Evolutionary conservation across 2,888 invertebrate genomes (phyloP), one percentile per base, ranked within the genome.

Genomic region (Pegoplata infirma): DNA sequence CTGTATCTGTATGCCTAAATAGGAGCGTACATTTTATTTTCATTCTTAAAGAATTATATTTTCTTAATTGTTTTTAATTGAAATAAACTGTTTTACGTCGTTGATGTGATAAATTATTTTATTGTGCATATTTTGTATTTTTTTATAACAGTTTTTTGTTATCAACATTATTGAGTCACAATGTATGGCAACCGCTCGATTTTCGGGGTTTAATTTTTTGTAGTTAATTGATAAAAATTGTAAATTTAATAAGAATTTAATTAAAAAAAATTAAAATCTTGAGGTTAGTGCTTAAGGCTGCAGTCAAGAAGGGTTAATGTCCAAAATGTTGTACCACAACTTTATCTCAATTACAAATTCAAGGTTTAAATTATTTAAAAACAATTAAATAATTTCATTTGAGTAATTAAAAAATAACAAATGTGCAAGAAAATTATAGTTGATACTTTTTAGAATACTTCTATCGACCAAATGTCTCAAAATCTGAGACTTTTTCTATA

Each of bases 41-140:
- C 12, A 12, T 46, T 74, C 67, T 81, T 59, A n/a, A 71, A 69
- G 44, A 72, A 72, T 69, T 77, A 76, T 80, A 67, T 66, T 44
- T 84, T 82, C 84, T 86, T 86, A 84, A 87, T 87, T 87, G 88
- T 78, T 83, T 84, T 87, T 86, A 87, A 87, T 87, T 87, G 86
- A 87, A 86, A 87, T 86, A 85, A 86, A 87, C 86, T 85, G 82
- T 76, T 81, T 82, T 74, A 66, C 55, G 59, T 40, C 32, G 72
- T 67, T 77, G 69, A 78, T 74, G 78, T 66, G 78, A 78, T 78
- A 78, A 73, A 68, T 68, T 64, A 10, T 61, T 40, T 44, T 47
- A 53, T 36, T 51, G 14, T 14, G 17, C 5, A 14, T n/a, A n/a
- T 19, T 53, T 53, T 53, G n/a, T n/a, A 55, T 64, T 59, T n/a